Percentiles rank a stretch among this genome's conserved stretches.
Evolutionary conservation across 2,113 vertebrate species (phyloP).

Genomic region (Mesoclemmys tuberculata): DNA sequence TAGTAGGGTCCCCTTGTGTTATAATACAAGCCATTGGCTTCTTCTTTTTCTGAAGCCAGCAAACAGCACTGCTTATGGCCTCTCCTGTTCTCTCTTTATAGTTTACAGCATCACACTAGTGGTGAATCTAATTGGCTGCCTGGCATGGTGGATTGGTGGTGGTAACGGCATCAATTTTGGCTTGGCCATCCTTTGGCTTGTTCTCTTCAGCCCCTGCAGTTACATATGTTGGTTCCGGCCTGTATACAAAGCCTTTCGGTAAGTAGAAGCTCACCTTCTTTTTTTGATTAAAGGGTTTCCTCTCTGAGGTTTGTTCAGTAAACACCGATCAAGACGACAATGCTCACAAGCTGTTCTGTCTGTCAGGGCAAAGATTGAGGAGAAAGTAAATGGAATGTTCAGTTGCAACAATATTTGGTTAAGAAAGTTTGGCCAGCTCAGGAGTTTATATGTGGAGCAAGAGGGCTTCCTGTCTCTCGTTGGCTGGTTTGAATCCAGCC

Average conservation of each 20-base stretch:
- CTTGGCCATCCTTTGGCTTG: constrained; percentile 90
- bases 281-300: not conserved
- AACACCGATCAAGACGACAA: accelerated
- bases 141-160: constrained; percentile 93
- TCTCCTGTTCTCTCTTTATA: constrained; percentile 45
- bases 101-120: constrained; percentile 90
- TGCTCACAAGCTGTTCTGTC: not conserved
- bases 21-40: accelerated
- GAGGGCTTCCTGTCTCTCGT: not conserved
- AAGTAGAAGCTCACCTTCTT: not conserved
- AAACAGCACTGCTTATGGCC: accelerated
- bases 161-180: constrained; percentile 87
- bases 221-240: constrained; percentile 96
- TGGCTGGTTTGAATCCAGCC: not conserved
- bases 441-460: not conserved
- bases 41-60: accelerated
- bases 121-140: constrained; percentile 88
- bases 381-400: not conserved
- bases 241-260: constrained; percentile 95
- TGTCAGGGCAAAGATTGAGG: not conserved
- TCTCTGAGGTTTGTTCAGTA: not conserved
- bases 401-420: not conserved
- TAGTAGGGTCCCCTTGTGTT: not conserved
- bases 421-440: not conserved
- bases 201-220: constrained; percentile 91